A percentile compares a stretch with the other conserved stretches of the same genome.
Evolutionary conservation across 2,888 invertebrate species (phyloP).

Genomic region (Atherix ibis): DNA sequence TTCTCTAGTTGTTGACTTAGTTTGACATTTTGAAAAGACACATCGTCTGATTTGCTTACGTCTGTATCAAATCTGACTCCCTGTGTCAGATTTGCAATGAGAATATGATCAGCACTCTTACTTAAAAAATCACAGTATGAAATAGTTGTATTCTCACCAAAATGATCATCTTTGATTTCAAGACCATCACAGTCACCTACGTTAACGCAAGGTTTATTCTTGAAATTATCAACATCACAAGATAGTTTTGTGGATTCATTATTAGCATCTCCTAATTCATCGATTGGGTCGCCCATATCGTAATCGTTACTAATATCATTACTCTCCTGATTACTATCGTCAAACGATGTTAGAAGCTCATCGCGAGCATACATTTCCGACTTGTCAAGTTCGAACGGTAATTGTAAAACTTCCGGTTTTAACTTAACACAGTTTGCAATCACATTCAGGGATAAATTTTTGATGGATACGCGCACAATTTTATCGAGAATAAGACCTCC

Average conservation of each 20-base stretch:
- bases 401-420: constrained; percentile 55
- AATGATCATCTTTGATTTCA: constrained; percentile 48
- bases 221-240: background rate
- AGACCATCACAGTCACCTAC: constrained; percentile 32
- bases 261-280: constrained; percentile 9
- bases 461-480: constrained; percentile 73
- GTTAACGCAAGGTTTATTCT: constrained; percentile 18
- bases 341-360: background rate
- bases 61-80: too few relatives aligned
- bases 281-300: constrained; percentile 12
- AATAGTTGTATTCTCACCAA: constrained; percentile 36
- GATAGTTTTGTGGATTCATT: constrained; percentile 6
- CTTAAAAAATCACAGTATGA: constrained; percentile 20
- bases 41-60: background rate
- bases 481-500: constrained; percentile 54
- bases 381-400: constrained; percentile 44
- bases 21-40: constrained; percentile 5
- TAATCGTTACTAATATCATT: constrained; percentile 14
- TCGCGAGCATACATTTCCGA: constrained; percentile 14
- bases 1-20: constrained; percentile 12
- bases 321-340: background rate
- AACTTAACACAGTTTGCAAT: constrained; percentile 57
- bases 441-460: constrained; percentile 71
- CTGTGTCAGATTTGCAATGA: constrained; percentile 11
- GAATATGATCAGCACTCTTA: constrained; percentile 25